A percentile compares a stretch with the other conserved stretches of the same genome.
phyloP scores from a whole-genome alignment of 2,797 vertebrate species.

The Tragopan temminckii region DNA sequence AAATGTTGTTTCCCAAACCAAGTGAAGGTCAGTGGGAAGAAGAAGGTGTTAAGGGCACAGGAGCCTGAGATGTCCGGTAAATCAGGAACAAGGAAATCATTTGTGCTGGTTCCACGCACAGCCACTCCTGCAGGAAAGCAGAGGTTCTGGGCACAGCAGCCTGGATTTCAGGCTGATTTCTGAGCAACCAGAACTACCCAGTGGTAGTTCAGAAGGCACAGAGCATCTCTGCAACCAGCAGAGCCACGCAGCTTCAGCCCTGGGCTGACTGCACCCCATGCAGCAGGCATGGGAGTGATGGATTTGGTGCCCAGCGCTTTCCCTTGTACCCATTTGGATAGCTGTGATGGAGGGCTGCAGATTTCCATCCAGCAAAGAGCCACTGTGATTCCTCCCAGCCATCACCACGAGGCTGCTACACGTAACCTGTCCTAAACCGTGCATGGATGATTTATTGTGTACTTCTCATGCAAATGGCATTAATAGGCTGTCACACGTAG shows the following conservation, averaged over 20 bases:
- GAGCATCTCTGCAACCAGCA: not conserved
- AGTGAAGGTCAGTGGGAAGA: not conserved
- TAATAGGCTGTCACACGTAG: conserved; percentile 69
- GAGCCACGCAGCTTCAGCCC: not conserved
- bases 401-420: conserved; percentile 57
- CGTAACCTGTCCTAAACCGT: conserved; percentile 71
- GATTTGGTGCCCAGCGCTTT: too few relatives aligned
- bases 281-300: too few relatives aligned
- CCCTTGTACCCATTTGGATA: not conserved
- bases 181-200: not conserved
- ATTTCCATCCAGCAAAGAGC: conserved; percentile 63
- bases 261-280: not conserved
- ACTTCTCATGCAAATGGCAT: conserved; percentile 72
- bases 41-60: fast-evolving
- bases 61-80: not conserved
- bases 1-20: not conserved
- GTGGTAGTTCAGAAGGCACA: fast-evolving
- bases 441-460: conserved; percentile 73
- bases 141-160: not conserved
- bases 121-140: not conserved
- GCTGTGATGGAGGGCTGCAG: conserved; percentile 42
- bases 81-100: fast-evolving
- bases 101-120: not conserved
- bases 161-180: not conserved
- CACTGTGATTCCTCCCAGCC: conserved; percentile 52